A percentile compares a stretch with the other conserved stretches of the same genome.
phyloP scores from a whole-genome alignment of 2,113 vertebrate species.

The Muntiacus reevesi region DNA sequence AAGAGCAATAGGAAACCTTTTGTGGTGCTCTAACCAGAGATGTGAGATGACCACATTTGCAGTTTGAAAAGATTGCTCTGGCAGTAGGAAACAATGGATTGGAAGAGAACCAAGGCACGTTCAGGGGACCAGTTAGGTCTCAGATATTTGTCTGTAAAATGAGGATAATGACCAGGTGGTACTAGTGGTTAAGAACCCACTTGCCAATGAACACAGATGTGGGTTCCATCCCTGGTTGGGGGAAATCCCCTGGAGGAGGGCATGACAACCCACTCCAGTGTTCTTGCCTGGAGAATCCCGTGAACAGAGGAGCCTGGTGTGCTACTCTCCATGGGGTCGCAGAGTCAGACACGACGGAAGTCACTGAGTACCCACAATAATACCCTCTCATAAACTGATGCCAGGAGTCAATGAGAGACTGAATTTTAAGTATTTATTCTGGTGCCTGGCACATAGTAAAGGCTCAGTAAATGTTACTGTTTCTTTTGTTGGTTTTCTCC shows the following conservation, averaged over 20 bases:
- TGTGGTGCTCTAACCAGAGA: not conserved
- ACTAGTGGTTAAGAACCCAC: not conserved
- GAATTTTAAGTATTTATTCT: not conserved
- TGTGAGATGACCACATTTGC: not conserved
- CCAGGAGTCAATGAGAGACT: not conserved
- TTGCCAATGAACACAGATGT: not conserved
- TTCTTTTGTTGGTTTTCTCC: not conserved
- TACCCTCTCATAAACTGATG: not conserved
- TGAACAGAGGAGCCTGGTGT: not conserved
- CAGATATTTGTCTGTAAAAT: not conserved
- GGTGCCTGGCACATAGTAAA: not conserved
- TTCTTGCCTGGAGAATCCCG: not conserved
- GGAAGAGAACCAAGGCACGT: not conserved
- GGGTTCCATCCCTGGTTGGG: not conserved
- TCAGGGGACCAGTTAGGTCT: not conserved
- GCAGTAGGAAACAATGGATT: not conserved
- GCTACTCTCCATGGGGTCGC: not conserved
- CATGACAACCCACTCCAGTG: not conserved
- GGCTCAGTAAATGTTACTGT: not conserved
- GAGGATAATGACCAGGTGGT: not conserved
- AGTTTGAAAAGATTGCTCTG: not conserved
- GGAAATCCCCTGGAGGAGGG: not conserved
- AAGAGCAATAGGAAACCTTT: not conserved
- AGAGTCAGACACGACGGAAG: not conserved
- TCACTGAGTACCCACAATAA: not conserved